These are phyloP conservation scores for Amphiura filiformis DNA, from an alignment of 35 echinoderm and acorn worm genomes.

Conservation along the genomic window DNA sequence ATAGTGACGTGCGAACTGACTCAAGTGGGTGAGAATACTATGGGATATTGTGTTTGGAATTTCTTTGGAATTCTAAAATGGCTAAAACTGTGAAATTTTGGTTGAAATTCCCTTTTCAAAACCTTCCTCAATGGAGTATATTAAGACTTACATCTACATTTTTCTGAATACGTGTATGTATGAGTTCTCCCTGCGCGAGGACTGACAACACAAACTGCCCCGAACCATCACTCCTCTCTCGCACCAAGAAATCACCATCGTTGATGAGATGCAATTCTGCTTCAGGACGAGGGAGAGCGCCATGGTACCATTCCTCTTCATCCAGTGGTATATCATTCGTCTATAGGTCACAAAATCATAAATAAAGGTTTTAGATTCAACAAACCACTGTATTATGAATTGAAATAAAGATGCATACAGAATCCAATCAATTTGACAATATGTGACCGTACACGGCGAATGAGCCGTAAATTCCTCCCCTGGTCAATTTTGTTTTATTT, in stretches of 20 bases:
- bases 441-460: no score
- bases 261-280: constrained; percentile 68
- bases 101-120: no score
- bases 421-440: no score
- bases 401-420: not conserved
- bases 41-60: no score
- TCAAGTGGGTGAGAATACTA: no score
- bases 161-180: constrained; percentile 79
- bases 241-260: constrained; percentile 87
- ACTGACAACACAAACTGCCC: constrained; percentile 86
- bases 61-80: no score
- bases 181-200: constrained; percentile 33
- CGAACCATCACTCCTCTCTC: constrained; percentile 82
- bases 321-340: constrained; percentile 67
- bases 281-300: constrained; percentile 79
- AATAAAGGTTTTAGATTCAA: not conserved
- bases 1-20: no score
- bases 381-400: not conserved
- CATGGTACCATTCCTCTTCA: constrained; percentile 94
- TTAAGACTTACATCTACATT: constrained; percentile 57
- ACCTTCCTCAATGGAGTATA: no score
- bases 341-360: constrained; percentile 12
- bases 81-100: no score
- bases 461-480: no score
- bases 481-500: no score